Evolutionary conservation across 2,113 vertebrate species (phyloP).

Genomic region (Microcebus tavaratra): DNA sequence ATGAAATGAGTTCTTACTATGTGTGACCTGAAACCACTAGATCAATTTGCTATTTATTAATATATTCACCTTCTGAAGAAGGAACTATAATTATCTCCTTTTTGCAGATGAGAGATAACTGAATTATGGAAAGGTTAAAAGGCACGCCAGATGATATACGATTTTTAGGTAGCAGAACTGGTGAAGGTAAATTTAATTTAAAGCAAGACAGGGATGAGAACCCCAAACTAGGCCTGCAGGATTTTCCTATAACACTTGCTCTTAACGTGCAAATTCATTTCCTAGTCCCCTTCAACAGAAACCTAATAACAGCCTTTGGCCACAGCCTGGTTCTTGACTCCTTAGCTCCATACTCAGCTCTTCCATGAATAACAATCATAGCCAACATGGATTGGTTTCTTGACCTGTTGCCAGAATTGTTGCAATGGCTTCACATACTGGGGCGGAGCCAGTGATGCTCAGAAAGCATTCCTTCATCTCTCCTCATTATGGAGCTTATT

Average conservation of each 20-base stretch:
- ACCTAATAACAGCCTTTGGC: neutral
- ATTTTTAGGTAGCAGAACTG: neutral
- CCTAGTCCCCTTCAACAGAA: neutral
- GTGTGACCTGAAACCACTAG: neutral
- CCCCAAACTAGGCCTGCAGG: neutral
- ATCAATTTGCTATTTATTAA: neutral
- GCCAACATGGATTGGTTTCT: neutral
- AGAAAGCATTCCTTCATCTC: neutral
- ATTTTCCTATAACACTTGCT: neutral
- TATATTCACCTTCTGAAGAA: neutral
- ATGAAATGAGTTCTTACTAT: neutral
- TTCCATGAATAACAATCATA: neutral
- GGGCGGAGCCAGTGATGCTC: neutral
- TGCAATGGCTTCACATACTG: neutral
- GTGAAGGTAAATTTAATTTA: slow-evolving; percentile 16
- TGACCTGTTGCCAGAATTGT: neutral
- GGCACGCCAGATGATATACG: neutral
- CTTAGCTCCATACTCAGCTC: neutral
- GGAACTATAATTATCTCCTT: neutral
- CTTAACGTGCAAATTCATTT: neutral
- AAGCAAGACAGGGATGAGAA: neutral
- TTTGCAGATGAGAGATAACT: slow-evolving; percentile 12
- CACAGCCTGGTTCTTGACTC: neutral
- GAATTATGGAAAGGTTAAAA: slow-evolving; percentile 33
- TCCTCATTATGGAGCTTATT: neutral